Evolutionary conservation across 2,888 invertebrate species (phyloP).

Genomic region (Falcaria lacertinaria): DNA sequence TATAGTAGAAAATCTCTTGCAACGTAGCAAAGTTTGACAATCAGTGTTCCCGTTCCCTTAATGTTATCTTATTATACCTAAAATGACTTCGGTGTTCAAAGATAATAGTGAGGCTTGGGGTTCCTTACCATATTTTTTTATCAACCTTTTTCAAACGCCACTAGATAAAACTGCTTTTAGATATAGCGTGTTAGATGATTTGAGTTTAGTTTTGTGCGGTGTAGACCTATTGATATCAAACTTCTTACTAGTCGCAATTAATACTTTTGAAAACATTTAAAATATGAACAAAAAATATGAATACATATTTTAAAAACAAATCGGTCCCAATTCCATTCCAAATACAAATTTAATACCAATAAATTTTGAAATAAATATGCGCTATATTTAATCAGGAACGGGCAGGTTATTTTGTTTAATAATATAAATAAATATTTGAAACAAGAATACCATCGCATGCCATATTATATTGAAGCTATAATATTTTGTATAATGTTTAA

Average conservation of each 20-base stretch:
- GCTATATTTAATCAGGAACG: too few relatives aligned
- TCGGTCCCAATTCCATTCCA: too few relatives aligned
- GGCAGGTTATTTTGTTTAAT: too few relatives aligned
- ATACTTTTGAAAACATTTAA: too few relatives aligned
- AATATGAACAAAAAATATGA: too few relatives aligned
- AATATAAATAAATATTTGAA: too few relatives aligned
- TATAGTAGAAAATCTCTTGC: neutral
- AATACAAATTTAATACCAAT: too few relatives aligned
- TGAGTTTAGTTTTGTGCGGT: conserved; percentile 47
- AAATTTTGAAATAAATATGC: too few relatives aligned
- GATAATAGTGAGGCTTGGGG: conserved; percentile 70
- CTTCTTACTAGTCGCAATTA: too few relatives aligned
- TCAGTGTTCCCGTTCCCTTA: conserved; percentile 53
- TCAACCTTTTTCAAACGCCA: conserved; percentile 42
- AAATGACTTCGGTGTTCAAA: conserved; percentile 79
- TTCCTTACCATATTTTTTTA: conserved; percentile 63
- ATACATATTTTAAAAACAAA: too few relatives aligned
- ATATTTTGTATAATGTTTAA: neutral
- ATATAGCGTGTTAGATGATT: conserved; percentile 65
- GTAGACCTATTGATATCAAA: conserved; percentile 5
- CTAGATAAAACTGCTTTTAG: conserved; percentile 66
- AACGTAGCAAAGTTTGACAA: conserved; percentile 38
- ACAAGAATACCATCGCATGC: too few relatives aligned
- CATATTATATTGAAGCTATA: too few relatives aligned
- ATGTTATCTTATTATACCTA: conserved; percentile 80